Base-by-base conservation (phyloP, 2,797 vertebrate genomes). In the Notolepis coatsorum region DNA sequence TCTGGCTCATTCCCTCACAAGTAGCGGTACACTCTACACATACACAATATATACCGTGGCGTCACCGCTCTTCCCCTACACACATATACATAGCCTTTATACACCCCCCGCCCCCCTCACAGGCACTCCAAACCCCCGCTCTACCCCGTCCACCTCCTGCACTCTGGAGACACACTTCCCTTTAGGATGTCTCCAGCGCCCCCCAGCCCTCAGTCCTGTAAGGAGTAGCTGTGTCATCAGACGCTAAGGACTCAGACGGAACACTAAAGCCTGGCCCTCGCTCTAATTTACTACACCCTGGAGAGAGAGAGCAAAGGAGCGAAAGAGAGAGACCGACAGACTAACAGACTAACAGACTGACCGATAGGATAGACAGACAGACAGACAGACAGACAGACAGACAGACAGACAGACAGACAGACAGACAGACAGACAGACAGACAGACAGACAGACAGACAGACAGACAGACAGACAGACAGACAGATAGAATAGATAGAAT, bases 211-310 rank as follows among this genome's bases (percentile, higher is more conserved):
- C 74, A 76, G 67, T 75, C 73, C 80, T 73, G 79, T 51, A 54
- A 73, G 71, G 56, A 86, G 81, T 81, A 85, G 91, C 88, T 91
- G 90, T 91, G 90, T 91, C 91, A 91, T 92, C 91, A 91, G 84
- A 87, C 85, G 88, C 84, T 73, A 76, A 89, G 76, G 85, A 82
- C 85, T 90, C 86, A 89, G 88, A 89, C 84, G 65, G 84, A 88
- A 81, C 86, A 85, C 87, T 91, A 87, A 89, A 87, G 85, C 77
- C 77, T 73, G 70, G 75, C 77, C 80, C 82, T 81, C 35, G 24
- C 73, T 90, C 79, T 89, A 84, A 88, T 91, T 91, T 91, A 89
- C 88, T 85, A 88, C 69, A 80, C 69, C 56, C 80, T 57, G 61
- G 62, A 83, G 81, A 84, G 66, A 33, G 54, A 30, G 7, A n/a